These are phyloP conservation scores for Adrianichthys oophorus DNA, from an alignment of 2,797 vertebrate species.

Conservation along the genomic window DNA sequence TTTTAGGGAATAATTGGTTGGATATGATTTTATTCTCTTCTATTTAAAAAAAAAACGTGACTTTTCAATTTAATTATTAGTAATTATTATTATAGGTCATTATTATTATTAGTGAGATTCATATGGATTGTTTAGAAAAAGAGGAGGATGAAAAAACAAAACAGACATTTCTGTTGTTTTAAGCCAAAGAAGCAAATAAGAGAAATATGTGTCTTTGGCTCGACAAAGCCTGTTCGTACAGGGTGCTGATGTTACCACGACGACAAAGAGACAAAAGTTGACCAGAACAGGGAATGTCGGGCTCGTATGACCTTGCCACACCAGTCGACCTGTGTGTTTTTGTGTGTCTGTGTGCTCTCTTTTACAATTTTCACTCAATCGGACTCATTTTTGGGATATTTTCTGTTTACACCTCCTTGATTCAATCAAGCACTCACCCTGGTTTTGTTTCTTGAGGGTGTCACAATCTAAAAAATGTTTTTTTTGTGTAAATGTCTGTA, in stretches of 20 bases:
- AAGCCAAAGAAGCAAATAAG: slow-evolving; percentile 11
- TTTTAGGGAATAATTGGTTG: too few relatives aligned
- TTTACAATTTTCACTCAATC: too few relatives aligned
- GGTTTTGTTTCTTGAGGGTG: not conserved
- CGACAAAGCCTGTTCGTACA: slow-evolving; percentile 68
- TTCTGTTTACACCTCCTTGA: too few relatives aligned
- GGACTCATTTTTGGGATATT: too few relatives aligned
- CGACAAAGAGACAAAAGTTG: slow-evolving; percentile 81
- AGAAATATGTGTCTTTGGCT: slow-evolving; percentile 49
- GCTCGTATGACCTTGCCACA: slow-evolving; percentile 72
- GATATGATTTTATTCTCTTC: too few relatives aligned
- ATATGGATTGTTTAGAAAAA: not conserved
- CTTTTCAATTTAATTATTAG: too few relatives aligned
- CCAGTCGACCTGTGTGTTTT: slow-evolving; percentile 38
- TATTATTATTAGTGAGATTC: too few relatives aligned
- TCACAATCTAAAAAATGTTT: slow-evolving; percentile 10
- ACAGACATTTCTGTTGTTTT: slow-evolving; percentile 10
- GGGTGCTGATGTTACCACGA: slow-evolving; percentile 69
- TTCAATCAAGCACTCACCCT: too few relatives aligned
- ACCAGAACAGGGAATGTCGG: slow-evolving; percentile 76
- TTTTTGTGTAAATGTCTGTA: slow-evolving; percentile 19
- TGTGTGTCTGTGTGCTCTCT: slow-evolving; percentile 25
- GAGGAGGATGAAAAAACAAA: not conserved
- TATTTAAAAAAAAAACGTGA: too few relatives aligned
- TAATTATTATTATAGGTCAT: too few relatives aligned